Evolutionary conservation across 2,888 invertebrate genomes (phyloP).

Genomic region (Leptinotarsa rubiginosa): DNA sequence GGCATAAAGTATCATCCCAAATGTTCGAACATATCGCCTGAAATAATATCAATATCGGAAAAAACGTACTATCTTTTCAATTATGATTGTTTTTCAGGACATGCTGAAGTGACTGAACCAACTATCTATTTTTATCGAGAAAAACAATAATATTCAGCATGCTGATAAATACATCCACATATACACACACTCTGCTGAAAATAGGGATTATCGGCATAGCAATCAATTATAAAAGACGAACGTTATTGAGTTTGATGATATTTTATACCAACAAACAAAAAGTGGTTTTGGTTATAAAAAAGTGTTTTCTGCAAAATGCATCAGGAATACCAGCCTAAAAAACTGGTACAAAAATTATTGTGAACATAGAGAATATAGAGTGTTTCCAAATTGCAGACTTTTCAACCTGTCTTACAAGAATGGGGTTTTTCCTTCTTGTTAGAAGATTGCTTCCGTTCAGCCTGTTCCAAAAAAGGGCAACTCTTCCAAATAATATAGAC

Average conservation of each 20-base stretch:
- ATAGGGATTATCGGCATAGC: not conserved
- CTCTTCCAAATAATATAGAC: too few relatives aligned
- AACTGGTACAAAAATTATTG: too few relatives aligned
- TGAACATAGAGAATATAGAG: too few relatives aligned
- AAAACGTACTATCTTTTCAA: constrained; percentile 6
- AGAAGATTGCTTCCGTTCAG: too few relatives aligned
- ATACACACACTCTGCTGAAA: not conserved
- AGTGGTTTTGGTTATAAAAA: too few relatives aligned
- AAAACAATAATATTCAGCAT: constrained; percentile 18
- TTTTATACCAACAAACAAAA: too few relatives aligned
- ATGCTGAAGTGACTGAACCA: constrained; percentile 23
- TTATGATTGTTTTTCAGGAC: constrained; percentile 15
- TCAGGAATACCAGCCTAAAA: too few relatives aligned
- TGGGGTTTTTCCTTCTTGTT: too few relatives aligned
- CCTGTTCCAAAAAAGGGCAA: too few relatives aligned
- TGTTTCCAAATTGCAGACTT: too few relatives aligned
- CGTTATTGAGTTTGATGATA: not conserved
- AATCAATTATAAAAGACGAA: not conserved
- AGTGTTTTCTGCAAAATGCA: too few relatives aligned
- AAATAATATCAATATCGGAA: not conserved
- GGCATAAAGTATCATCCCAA: not conserved
- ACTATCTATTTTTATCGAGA: constrained; percentile 23
- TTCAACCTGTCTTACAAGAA: too few relatives aligned
- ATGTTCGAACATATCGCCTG: not conserved
- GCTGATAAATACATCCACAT: constrained; percentile 9